Base-by-base conservation (phyloP, 1,140 invertebrate genomes). In the Drosophila rhopaloa region DNA sequence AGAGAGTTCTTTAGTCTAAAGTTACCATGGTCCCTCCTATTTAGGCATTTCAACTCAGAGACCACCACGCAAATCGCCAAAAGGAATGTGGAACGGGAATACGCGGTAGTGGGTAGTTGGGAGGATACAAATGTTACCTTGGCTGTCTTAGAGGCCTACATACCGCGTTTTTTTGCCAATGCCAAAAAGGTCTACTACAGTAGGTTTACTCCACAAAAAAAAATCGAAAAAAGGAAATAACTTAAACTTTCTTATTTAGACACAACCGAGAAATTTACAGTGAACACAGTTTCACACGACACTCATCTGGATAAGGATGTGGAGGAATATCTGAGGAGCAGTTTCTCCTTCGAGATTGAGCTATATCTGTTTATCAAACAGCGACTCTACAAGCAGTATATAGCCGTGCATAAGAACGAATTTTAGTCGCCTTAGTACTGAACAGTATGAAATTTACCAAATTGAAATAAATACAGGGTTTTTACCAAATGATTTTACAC, bases 301-400 rank as follows among this genome's bases (percentile, higher is more conserved):
- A 77, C 50, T 1, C 68, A 79, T 35, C 54, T 92, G 65, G 90
- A 92, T 41, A 70, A 75, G 37, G 91, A 92, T 46, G 79, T 92
- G 48, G 67, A 85, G 47, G 59, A 43, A 2, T 77, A 89, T 73
- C 43, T 92, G 14, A 82, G 78, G 62, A 76, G 51, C 47, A 82
- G 89, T 59, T 77, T 92, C 16, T 37, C 76, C 27, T 74, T 74
- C 58, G 97, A 98, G 93, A 96, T 97, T 7, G 97, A 98, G 89
- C 96, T 98, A 89, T 98, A 98, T 90, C 95, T 97, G 79, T 98
- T 98, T 91, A 97, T 97, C 84, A 95, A 95, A 77, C 97, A 98
- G 91, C 94, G 97, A 76, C 93, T 98, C 4, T 95, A 97, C 81
- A 94, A 95, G 84, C 97, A 98, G 90, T 94, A 96, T 58, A 93